Evolutionary conservation across 2,113 vertebrate genomes (phyloP).

Genomic region (Balaeniceps rex): DNA sequence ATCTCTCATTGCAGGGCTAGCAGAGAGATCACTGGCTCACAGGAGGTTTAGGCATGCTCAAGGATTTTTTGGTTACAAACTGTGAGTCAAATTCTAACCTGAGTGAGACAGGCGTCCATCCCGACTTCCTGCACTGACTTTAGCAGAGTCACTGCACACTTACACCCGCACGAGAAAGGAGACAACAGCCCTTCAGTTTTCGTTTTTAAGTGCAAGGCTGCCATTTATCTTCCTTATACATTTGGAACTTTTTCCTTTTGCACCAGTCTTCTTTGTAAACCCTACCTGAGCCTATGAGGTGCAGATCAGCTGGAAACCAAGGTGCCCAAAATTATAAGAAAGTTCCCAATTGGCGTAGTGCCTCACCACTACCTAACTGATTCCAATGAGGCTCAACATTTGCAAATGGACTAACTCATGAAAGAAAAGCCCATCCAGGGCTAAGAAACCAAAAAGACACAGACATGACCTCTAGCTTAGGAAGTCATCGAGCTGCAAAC

Average conservation of each 20-base stretch:
- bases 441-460: neutral
- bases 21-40: neutral
- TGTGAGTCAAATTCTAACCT: neutral
- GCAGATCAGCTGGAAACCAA: neutral
- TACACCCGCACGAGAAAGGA: fast-evolving
- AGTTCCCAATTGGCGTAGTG: neutral
- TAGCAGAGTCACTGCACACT: neutral
- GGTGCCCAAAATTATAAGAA: neutral
- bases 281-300: fast-evolving
- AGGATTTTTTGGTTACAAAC: neutral
- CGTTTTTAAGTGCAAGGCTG: neutral
- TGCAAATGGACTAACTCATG: neutral
- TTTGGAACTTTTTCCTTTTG: neutral
- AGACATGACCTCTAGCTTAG: neutral
- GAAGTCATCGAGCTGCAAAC: neutral
- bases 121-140: fast-evolving
- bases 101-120: neutral
- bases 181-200: neutral
- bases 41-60: neutral
- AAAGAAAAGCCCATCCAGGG: neutral
- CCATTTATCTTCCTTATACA: neutral
- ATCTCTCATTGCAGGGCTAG: neutral
- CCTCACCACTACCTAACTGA: neutral
- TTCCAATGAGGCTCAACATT: neutral
- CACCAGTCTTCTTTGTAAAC: neutral